These are phyloP conservation scores for Uropsilus gracilis DNA, from an alignment of 2,113 vertebrate genomes.

Conservation along the genomic window DNA sequence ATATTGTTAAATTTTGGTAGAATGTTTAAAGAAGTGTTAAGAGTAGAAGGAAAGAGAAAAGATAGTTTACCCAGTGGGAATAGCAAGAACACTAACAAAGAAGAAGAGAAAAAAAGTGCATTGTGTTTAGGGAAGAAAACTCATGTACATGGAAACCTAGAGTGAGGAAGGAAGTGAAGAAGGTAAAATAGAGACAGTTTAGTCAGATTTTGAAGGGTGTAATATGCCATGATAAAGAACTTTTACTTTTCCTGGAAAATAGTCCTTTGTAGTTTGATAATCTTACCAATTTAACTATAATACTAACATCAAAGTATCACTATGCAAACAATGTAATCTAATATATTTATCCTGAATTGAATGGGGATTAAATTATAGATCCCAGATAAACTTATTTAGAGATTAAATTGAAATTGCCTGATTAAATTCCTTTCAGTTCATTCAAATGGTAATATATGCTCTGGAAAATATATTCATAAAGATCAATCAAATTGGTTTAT, in stretches of 20 bases:
- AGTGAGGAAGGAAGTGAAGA: background rate
- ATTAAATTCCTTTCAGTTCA: background rate
- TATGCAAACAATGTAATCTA: background rate
- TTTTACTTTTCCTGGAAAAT: background rate
- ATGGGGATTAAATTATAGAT: conserved; percentile 2
- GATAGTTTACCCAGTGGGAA: background rate
- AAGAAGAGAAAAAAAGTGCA: background rate
- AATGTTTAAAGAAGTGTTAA: background rate
- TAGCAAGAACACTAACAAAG: background rate
- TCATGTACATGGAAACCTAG: background rate
- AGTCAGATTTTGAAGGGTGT: background rate
- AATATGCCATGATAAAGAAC: background rate
- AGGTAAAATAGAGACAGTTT: background rate
- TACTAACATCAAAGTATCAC: background rate
- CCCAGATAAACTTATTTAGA: conserved; percentile 35
- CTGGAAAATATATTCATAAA: conserved; percentile 24
- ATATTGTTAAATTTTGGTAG: background rate
- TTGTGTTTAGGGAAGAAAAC: background rate
- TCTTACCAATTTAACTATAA: background rate
- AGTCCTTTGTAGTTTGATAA: background rate
- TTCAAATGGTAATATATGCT: background rate
- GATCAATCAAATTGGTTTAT: background rate
- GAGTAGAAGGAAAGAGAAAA: background rate
- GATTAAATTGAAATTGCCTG: background rate
- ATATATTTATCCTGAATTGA: background rate